These are phyloP conservation scores for Priocnemis perturbator DNA, from an alignment of 2,888 invertebrate species.

Conservation along the genomic window DNA sequence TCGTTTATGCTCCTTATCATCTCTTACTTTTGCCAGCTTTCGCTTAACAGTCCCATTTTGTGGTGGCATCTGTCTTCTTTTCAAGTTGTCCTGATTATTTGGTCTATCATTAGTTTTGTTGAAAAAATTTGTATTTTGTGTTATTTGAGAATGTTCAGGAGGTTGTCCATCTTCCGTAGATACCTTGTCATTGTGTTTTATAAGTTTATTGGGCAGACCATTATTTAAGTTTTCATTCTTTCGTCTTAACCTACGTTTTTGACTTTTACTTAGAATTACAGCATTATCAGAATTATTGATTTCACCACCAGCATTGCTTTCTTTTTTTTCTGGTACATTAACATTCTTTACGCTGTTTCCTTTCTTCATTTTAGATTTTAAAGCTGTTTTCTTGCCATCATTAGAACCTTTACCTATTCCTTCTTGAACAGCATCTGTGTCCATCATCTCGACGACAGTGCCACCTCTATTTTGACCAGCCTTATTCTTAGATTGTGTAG, in stretches of 20 bases:
- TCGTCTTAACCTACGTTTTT: slow-evolving; percentile 60
- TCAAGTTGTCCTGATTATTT: neutral
- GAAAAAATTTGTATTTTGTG: neutral
- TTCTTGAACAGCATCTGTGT: neutral
- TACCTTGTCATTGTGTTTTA: slow-evolving; percentile 6
- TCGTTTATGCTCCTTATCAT: slow-evolving; percentile 66
- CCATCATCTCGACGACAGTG: neutral
- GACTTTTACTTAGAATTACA: slow-evolving; percentile 58
- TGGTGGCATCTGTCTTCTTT: neutral
- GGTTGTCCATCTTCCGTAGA: neutral
- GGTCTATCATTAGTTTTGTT: neutral
- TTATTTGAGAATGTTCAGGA: neutral
- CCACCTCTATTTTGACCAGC: neutral
- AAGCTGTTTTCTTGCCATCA: no score
- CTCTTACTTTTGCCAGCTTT: slow-evolving; percentile 76
- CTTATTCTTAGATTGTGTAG: no score
- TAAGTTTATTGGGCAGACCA: neutral
- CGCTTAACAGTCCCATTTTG: slow-evolving; percentile 37
- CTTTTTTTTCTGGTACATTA: neutral
- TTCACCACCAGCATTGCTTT: neutral
- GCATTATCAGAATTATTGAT: neutral
- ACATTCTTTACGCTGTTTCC: slow-evolving; percentile 6
- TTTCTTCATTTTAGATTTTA: slow-evolving; percentile 7
- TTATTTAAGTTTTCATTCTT: slow-evolving; percentile 10
- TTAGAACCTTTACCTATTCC: neutral